Conservation (phyloP, 2,888 invertebrate genomes). For the Nineta flava region DNA sequence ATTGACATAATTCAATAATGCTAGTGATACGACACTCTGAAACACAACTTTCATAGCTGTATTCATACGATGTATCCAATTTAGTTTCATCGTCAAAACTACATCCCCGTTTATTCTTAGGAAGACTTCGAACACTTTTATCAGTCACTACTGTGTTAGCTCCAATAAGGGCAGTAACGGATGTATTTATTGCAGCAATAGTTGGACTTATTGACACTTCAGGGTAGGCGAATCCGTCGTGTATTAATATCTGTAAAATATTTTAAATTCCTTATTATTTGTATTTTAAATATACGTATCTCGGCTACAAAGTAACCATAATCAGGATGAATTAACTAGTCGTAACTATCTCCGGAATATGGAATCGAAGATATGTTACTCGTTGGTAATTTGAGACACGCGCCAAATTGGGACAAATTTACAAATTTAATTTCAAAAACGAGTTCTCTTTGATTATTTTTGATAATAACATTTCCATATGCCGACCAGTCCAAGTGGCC, state of each 20-base stretch:
- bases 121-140: not conserved
- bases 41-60: not conserved
- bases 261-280: no score
- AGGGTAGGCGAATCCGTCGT: not conserved
- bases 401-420: no score
- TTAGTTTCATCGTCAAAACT: not conserved
- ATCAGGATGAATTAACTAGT: no score
- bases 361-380: no score
- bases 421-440: no score
- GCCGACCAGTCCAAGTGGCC: no score
- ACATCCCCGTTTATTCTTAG: not conserved
- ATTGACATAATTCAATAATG: not conserved
- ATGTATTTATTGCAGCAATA: not conserved
- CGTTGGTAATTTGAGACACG: no score
- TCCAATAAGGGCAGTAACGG: not conserved
- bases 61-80: not conserved
- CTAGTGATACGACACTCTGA: not conserved
- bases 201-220: not conserved
- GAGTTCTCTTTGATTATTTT: no score
- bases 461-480: no score
- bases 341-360: no score
- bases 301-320: no score
- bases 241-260: not conserved
- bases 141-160: not conserved
- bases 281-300: no score